Base-by-base conservation (phyloP, 1,140 invertebrate genomes). In the Aphelinus atriplicis region DNA sequence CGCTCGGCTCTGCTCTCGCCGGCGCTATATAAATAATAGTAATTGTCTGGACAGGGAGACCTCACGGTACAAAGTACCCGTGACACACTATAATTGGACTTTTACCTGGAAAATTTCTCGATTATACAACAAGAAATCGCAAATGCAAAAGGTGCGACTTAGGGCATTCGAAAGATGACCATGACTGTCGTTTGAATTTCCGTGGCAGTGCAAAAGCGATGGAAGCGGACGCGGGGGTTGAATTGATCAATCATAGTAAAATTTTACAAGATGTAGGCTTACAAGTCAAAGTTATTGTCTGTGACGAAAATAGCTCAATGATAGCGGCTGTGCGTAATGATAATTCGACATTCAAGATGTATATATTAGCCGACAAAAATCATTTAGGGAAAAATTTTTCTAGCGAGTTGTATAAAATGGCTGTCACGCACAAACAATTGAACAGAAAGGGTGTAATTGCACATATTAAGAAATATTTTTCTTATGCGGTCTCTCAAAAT, bases 311-410 rank as follows among this genome's bases (percentile, higher is more conserved):
- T 58, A 77, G 72, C 46, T 71, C 72, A 1, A 79, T 71, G 3
- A 80, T 78, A 51, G 63, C 74, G 62, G 74, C 77, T 2, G 70
- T 81, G 0, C 61, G 71, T 0, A 73, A 75, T 51, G 65, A 76
- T 45, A 67, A 70, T 55, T 65, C 62, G 42, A 42, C 69, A 10
- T 63, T 26, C 4, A 72, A 62, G n/a, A 63, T 78, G 7, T 51
- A 61, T 45, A 81, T 79, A 77, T 77, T 80, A 72, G 72, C 77
- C 1, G 80, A 81, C 60, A 69, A 56, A 64, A 81, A 80, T 71
- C 78, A 81, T 60, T 60, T 80, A 0, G 64, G 56, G n/a, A 78
- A 79, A 51, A 77, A 79, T 73, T 78, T 79, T 55, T 42, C 26
- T 10, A 76, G 73, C 55, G 78, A 79, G 46, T 70, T 79, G 6